Percentiles rank a stretch among this genome's conserved stretches.
phyloP scores from a whole-genome alignment of 2,797 vertebrate genomes.

The Lacerta bilineata region DNA sequence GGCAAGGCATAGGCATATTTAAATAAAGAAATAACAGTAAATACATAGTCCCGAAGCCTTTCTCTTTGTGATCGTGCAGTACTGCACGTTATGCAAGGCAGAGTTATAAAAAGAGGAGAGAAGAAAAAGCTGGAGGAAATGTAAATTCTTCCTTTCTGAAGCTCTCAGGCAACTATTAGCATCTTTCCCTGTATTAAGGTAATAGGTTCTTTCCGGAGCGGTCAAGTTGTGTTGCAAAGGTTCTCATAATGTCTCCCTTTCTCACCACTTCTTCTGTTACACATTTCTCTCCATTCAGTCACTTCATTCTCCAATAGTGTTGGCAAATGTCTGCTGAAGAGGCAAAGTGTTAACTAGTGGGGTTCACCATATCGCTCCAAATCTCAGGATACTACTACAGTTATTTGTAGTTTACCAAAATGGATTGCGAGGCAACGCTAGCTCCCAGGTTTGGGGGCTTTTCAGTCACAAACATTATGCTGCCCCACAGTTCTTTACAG shows the following conservation, averaged over 20 bases:
- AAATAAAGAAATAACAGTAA: neutral
- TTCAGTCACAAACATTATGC: neutral
- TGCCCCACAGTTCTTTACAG: neutral
- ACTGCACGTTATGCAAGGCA: neutral
- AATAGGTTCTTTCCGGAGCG: neutral
- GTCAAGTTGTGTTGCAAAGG: neutral
- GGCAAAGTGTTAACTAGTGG: neutral
- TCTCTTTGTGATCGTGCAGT: conserved; percentile 16
- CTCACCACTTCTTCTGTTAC: too few relatives aligned
- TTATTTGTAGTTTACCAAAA: neutral
- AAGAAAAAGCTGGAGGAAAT: neutral
- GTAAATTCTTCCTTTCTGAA: neutral
- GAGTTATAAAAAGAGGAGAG: neutral
- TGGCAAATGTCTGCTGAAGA: neutral
- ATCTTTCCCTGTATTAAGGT: neutral
- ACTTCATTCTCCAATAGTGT: neutral
- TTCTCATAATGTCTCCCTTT: neutral
- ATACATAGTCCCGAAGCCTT: neutral
- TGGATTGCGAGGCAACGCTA: too few relatives aligned
- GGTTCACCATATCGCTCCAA: neutral
- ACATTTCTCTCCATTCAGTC: neutral
- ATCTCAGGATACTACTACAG: neutral
- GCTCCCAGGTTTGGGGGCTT: too few relatives aligned
- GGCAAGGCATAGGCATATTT: neutral
- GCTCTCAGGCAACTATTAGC: neutral